Conservation (phyloP, 1,140 invertebrate genomes). For the Orchesella cincta region DNA sequence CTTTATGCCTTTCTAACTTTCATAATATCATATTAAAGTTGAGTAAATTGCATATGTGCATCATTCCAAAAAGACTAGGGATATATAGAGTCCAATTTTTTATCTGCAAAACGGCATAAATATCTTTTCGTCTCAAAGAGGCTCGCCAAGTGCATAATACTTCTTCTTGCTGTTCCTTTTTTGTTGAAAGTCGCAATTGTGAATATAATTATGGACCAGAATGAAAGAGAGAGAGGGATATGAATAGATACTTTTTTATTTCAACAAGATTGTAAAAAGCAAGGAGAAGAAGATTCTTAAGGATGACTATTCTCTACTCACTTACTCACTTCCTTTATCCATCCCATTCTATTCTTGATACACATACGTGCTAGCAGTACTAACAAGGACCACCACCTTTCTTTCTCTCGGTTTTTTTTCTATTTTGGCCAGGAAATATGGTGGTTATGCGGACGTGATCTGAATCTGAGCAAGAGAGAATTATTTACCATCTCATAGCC, state of each 20-base stretch:
- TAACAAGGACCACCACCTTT: too few species aligned
- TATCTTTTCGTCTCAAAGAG: slow-evolving; percentile 16
- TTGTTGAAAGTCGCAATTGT: too few species aligned
- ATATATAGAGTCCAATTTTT: neutral
- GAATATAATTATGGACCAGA: too few species aligned
- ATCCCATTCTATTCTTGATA: too few species aligned
- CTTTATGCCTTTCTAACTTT: too few species aligned
- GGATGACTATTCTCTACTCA: neutral
- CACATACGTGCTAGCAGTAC: too few species aligned
- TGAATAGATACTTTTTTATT: slow-evolving; percentile 1
- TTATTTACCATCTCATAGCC: slow-evolving; percentile 12
- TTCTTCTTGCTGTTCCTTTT: neutral
- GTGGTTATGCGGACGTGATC: slow-evolving; percentile 22
- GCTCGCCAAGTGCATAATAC: neutral
- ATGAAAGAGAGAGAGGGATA: neutral
- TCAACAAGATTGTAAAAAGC: neutral
- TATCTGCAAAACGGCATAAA: neutral
- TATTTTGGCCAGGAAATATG: neutral
- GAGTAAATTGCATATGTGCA: too few species aligned
- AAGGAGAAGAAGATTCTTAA: too few species aligned
- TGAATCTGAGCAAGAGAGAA: slow-evolving; percentile 14
- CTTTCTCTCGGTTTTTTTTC: neutral
- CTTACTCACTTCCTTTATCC: neutral
- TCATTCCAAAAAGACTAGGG: neutral
- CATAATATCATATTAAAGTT: too few species aligned